Evolutionary conservation across 1,140 invertebrate species (phyloP).

Genomic region (Leptopilina clavipes): DNA sequence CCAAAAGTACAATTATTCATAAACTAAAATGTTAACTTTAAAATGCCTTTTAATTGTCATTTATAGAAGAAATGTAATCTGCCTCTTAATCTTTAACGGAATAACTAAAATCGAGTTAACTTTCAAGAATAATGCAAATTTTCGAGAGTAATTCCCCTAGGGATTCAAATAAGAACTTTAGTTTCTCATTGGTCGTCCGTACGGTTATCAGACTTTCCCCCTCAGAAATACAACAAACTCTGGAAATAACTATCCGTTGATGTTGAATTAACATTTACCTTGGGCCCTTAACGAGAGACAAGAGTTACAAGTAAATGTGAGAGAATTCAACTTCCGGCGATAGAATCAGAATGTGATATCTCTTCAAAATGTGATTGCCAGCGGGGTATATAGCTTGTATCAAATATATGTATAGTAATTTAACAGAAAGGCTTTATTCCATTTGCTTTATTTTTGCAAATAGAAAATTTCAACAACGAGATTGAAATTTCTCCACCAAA

Average conservation of each 20-base stretch:
- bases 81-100: no score
- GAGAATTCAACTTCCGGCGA: constrained; percentile 15
- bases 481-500: no score
- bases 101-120: constrained; percentile 1
- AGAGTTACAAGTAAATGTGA: constrained; percentile 22
- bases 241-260: constrained; percentile 22
- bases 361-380: constrained; percentile 20
- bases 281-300: constrained; percentile 17
- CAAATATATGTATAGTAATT: neutral
- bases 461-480: no score
- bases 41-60: neutral
- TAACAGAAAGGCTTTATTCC: neutral
- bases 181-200: neutral
- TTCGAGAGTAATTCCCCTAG: constrained; percentile 1
- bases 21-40: no score
- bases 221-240: neutral
- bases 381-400: constrained; percentile 10
- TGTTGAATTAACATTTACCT: constrained; percentile 34
- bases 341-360: constrained; percentile 29
- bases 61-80: neutral
- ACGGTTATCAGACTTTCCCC: constrained; percentile 6
- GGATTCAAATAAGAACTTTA: no score
- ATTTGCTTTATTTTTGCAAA: no score
- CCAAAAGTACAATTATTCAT: no score
- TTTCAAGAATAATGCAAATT: constrained; percentile 16